Percentiles rank a stretch among this genome's conserved stretches.
These are phyloP conservation scores for Nylanderia fulva DNA, from an alignment of 1,140 invertebrate species.

Conservation along the genomic window DNA sequence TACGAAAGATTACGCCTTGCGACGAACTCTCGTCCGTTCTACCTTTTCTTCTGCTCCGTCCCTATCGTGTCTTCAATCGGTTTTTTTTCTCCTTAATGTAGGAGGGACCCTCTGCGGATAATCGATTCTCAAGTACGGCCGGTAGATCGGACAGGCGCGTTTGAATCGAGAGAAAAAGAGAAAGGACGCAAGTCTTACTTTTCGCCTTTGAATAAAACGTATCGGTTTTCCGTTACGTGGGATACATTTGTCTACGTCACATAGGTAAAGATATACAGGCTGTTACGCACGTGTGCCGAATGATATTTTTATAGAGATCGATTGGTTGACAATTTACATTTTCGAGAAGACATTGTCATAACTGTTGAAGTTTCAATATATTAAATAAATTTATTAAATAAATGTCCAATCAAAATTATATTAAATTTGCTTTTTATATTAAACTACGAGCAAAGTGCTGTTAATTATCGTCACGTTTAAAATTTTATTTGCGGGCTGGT, in stretches of 20 bases:
- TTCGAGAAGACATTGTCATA: not conserved
- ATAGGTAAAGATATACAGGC: conserved; percentile 18
- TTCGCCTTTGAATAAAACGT: conserved; percentile 21
- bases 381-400: not conserved
- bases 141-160: conserved; percentile 3
- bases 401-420: conserved; percentile 1
- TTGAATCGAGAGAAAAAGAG: conserved; percentile 27
- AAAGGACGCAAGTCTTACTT: not conserved
- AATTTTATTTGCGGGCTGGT: not conserved
- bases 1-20: conserved; percentile 68
- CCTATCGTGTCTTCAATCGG: not conserved
- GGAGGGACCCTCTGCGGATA: conserved; percentile 2
- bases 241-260: conserved; percentile 3
- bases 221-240: not conserved
- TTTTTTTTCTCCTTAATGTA: not conserved
- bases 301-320: not conserved
- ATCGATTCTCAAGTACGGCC: conserved; percentile 50
- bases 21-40: conserved; percentile 31
- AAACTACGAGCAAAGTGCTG: not conserved
- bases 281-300: not conserved
- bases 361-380: not conserved
- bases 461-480: not conserved
- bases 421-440: conserved; percentile 7
- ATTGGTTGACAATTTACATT: not conserved
- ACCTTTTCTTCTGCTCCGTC: conserved; percentile 19